These are phyloP conservation scores for Ptiloglossa arizonensis DNA, from an alignment of 1,140 invertebrate genomes.

Conservation along the genomic window DNA sequence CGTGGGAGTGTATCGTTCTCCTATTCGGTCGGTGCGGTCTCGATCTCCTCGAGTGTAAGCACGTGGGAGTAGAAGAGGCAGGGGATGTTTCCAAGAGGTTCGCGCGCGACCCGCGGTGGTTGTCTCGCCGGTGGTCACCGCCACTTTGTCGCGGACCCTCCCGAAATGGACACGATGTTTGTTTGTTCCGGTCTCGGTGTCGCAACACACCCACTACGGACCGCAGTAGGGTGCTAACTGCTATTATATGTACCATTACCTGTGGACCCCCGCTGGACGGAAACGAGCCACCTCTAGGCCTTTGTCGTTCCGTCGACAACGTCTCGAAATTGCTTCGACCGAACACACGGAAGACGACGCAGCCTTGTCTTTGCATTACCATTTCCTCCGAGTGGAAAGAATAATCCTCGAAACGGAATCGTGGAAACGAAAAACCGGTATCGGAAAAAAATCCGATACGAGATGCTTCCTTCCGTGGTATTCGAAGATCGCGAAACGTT, in stretches of 20 bases:
- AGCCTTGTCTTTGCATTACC: no score
- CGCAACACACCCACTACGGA: conserved; percentile 77
- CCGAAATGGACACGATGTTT: conserved; percentile 74
- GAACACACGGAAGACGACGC: no score
- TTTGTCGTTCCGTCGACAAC: neutral
- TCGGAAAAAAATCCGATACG: no score
- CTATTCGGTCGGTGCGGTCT: conserved; percentile 64
- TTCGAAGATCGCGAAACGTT: no score
- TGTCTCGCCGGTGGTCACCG: conserved; percentile 68
- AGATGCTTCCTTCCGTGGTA: no score
- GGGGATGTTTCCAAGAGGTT: conserved; percentile 56
- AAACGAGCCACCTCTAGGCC: neutral
- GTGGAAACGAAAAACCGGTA: no score
- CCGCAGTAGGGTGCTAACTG: conserved; percentile 75
- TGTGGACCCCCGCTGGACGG: conserved; percentile 45
- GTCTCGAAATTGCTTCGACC: no score
- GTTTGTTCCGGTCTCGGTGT: conserved; percentile 75
- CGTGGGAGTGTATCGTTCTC: conserved; percentile 66
- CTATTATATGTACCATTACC: conserved; percentile 69
- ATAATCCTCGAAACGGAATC: no score
- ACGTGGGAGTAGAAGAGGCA: neutral
- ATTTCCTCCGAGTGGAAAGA: no score
- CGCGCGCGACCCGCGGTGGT: conserved; percentile 64
- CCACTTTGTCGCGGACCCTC: conserved; percentile 50
- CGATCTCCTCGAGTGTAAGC: conserved; percentile 53